Evolutionary conservation across 2,888 invertebrate genomes (phyloP), one percentile per base, ranked within the genome.

Genomic region (Tipula unca): DNA sequence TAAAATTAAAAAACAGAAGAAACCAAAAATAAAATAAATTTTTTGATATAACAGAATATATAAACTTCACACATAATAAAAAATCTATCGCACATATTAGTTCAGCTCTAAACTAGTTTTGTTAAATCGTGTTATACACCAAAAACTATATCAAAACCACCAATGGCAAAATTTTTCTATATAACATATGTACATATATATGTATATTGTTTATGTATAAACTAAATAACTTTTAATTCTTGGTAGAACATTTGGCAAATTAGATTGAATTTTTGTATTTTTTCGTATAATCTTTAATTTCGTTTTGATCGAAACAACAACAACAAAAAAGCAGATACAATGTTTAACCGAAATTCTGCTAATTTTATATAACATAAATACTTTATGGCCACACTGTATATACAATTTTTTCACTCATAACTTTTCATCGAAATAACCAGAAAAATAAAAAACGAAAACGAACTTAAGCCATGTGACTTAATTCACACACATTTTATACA

Each of bases 381-480:
- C 13, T 69, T 69, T 25, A 10, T 13, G 1, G 13, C 25, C 10
- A 3, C 69, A 69, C 69, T 69, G 25, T 69, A 69, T 25, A 25
- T n/a, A 69, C 10, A 69, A 25, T 42, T 14, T 48, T n/a, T 48
- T 48, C 48, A 48, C 48, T 48, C 48, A 69, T 69, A 69, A 69
- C 25, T 69, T 69, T 69, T 69, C 25, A 20, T 69, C 25, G 69
- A 69, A 69, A 69, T 25, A 10, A 17, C 32, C n/a, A 48, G 1
- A 69, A 25, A 69, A 69, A 14, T 3, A 48, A 69, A 69, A 25
- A 69, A 69, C 2, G n/a, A 48, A 69, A 69, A 69, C 69, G 25
- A 69, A 25, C 69, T 69, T 69, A 69, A 69, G 69, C 69, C 69
- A 69, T 69, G 69, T 69, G 69, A 69, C 69, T 69, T 69, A 69